These are phyloP conservation scores for Orycteropus afer DNA, from an alignment of 2,113 vertebrate species.

Conservation along the genomic window DNA sequence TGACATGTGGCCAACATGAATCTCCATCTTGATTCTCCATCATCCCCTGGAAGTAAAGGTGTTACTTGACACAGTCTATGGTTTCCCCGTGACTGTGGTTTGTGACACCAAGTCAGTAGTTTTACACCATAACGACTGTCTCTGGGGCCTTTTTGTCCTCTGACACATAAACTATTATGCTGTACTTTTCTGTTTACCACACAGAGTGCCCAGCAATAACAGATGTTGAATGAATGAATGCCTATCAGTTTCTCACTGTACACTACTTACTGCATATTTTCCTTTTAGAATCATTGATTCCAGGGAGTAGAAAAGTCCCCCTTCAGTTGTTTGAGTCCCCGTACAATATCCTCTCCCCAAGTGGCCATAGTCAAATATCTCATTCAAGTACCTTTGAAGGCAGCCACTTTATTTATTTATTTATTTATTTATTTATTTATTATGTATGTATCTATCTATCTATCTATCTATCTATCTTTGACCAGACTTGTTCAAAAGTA, in stretches of 20 bases:
- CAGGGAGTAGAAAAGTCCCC: not conserved
- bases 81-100: not conserved
- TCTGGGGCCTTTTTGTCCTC: not conserved
- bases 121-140: accelerated
- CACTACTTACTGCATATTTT: not conserved
- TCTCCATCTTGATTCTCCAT: not conserved
- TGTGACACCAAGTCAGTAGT: not conserved
- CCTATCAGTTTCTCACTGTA: accelerated
- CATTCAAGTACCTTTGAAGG: not conserved
- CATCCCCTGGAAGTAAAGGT: not conserved
- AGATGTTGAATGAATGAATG: not conserved
- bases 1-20: not conserved
- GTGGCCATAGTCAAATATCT: not conserved
- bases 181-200: not conserved
- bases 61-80: not conserved
- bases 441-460: too few species aligned
- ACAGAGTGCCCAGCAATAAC: not conserved
- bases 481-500: not conserved
- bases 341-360: not conserved
- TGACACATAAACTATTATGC: too few species aligned
- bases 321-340: not conserved
- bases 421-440: too few species aligned
- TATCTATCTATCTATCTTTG: not conserved
- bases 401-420: not conserved
- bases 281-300: not conserved